Base-by-base conservation (phyloP, 2,888 invertebrate species). In the Acronicta leporina region DNA sequence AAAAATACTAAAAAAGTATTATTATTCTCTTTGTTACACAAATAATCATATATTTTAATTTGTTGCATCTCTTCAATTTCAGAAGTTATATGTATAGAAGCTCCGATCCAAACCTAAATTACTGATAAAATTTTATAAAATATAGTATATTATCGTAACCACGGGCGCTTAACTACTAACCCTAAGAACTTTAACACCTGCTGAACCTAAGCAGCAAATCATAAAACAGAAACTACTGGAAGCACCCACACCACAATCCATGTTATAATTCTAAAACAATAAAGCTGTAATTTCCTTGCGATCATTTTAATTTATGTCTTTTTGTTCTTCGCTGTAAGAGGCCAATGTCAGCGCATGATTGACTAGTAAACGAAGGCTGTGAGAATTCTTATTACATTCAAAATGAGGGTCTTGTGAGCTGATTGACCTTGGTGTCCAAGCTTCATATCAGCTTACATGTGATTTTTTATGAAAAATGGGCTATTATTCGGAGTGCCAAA, bases 311-410 rank as follows among this genome's bases (percentile, higher is more conserved):
- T 75, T 78, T 75, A 68, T 78, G 73, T 66, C 73, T 65, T 72
- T 75, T 75, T 78, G 78, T 72, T 63, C 55, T 62, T 61, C 52
- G 50, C 33, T 27, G 33, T 45, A 67, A 56, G 61, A 61, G 67
- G 69, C 79, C 76, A 76, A 76, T 76, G 76, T 75, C 76, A 57
- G 52, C 49, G 50, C 49, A 68, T 72, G 76, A 76, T 68, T 79
- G 79, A 76, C 63, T 64, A 51, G 53, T 33, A 30, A 27, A 38
- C 52, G 76, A 76, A 76, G 76, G 79, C 63, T 79, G 63, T 76
- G 75, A 73, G 75, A 76, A 76, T 52, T 70, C 55, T 59, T 64
- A 78, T 75, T 64, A 65, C 63, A 71, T 72, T 76, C 63, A 75
- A 70, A 70, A 50, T 42, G 70, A 70, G 71, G 61, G 63, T 68